Evolutionary conservation across 2,113 vertebrate genomes (phyloP).

Genomic region (Condylura cristata): DNA sequence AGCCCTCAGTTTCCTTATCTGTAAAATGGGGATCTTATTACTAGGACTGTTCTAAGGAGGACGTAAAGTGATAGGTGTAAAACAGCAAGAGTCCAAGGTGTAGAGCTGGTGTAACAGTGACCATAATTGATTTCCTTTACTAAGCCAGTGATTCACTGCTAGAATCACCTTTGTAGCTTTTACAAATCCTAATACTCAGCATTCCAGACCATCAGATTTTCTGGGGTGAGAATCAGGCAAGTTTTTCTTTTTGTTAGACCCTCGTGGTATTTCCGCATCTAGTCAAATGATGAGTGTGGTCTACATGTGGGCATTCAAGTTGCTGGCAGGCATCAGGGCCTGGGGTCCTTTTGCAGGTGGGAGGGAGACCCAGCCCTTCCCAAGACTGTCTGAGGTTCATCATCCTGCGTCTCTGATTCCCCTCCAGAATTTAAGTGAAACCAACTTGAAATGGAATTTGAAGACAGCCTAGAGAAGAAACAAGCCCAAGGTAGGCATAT

Average conservation of each 20-base stretch:
- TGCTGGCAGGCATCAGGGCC: not conserved
- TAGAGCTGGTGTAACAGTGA: not conserved
- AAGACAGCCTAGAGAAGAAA: not conserved
- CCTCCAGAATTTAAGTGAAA: not conserved
- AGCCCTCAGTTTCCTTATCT: not conserved
- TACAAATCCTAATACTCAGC: not conserved
- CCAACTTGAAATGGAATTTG: not conserved
- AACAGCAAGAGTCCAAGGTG: not conserved
- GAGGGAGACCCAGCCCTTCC: not conserved
- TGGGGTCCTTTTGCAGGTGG: rapidly evolving
- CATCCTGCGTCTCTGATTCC: not conserved
- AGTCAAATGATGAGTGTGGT: not conserved
- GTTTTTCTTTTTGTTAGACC: too few species aligned
- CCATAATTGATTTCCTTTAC: not conserved
- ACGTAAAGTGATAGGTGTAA: not conserved
- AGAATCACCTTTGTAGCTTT: not conserved
- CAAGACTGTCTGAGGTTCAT: not conserved
- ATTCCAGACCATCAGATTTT: not conserved
- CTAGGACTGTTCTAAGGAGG: not conserved
- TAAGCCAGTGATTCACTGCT: not conserved
- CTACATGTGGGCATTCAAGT: too few species aligned
- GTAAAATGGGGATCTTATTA: not conserved
- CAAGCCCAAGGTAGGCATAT: not conserved
- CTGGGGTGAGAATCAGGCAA: not conserved
- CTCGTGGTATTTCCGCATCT: not conserved